Evolutionary conservation across 2,113 vertebrate species (phyloP).

Genomic region (Urocynchramus pylzowi): DNA sequence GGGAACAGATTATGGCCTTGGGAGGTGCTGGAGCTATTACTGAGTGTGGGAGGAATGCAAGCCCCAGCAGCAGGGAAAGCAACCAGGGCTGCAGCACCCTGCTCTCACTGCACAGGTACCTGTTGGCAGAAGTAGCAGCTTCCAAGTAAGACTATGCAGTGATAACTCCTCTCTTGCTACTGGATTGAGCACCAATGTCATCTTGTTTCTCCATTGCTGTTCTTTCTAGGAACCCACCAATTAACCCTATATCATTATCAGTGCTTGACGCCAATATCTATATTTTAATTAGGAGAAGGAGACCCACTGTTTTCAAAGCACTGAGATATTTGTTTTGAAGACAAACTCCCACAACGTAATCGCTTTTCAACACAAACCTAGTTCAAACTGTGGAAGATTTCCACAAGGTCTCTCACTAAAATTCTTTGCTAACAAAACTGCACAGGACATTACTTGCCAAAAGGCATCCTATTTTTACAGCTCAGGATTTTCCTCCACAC

Average conservation of each 20-base stretch:
- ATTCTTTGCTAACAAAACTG: background rate
- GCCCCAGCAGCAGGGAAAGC: background rate
- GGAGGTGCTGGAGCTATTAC: background rate
- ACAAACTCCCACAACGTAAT: background rate
- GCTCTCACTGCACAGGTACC: no score
- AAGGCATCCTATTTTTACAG: background rate
- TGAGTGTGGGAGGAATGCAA: rapidly evolving
- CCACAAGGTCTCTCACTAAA: background rate
- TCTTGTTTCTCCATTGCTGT: background rate
- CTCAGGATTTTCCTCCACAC: background rate
- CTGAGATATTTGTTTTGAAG: background rate
- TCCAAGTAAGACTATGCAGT: background rate
- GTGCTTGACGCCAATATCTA: rapidly evolving
- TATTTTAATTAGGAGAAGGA: background rate
- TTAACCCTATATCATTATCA: background rate
- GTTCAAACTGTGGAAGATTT: background rate
- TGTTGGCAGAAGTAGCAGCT: rapidly evolving
- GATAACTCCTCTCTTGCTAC: background rate
- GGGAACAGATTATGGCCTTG: background rate
- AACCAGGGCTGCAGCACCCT: background rate
- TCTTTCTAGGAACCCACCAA: background rate
- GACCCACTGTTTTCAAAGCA: background rate
- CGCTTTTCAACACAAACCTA: background rate
- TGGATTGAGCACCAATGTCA: background rate
- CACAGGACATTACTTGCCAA: background rate